Percentiles rank a stretch among this genome's conserved stretches.
These are phyloP conservation scores for Sussaba pulchella DNA, from an alignment of 2,888 invertebrate genomes.

Conservation along the genomic window DNA sequence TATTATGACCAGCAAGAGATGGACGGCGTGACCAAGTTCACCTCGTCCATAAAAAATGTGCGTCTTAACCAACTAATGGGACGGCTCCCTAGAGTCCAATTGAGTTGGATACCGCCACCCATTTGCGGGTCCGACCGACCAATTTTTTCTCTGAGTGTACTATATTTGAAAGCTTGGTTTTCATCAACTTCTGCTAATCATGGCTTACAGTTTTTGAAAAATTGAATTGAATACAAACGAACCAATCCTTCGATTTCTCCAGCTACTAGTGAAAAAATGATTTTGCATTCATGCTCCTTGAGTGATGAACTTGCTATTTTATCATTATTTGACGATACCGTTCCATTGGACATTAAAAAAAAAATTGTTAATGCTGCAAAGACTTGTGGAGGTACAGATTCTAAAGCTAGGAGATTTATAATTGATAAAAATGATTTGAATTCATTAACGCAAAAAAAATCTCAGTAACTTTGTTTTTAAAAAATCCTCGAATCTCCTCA, in stretches of 20 bases:
- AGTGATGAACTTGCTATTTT: slow-evolving; percentile 23
- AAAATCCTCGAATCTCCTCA: too few species aligned
- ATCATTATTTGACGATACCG: slow-evolving; percentile 39
- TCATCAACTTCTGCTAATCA: slow-evolving; percentile 39
- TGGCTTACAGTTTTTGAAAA: slow-evolving; percentile 42
- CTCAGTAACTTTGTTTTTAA: too few species aligned
- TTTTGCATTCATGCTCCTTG: slow-evolving; percentile 20
- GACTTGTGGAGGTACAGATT: slow-evolving; percentile 7
- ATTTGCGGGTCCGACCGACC: too few species aligned
- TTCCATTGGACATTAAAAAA: slow-evolving; percentile 25
- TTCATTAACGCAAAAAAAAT: slow-evolving; percentile 31
- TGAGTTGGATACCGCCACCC: too few species aligned
- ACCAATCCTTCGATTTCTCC: slow-evolving; percentile 27
- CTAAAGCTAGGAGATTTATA: slow-evolving; percentile 18
- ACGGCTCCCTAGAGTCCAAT: too few species aligned
- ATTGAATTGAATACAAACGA: slow-evolving; percentile 27
- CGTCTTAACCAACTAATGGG: too few species aligned
- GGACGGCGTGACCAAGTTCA: too few species aligned
- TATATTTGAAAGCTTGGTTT: too few species aligned
- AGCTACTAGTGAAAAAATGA: slow-evolving; percentile 23
- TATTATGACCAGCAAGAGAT: too few species aligned
- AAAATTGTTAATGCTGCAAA: slow-evolving; percentile 43
- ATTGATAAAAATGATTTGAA: slow-evolving; percentile 35
- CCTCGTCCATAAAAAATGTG: too few species aligned
- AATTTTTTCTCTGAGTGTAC: too few species aligned